These are phyloP conservation scores for Etia nguti DNA, from an alignment of 2,113 vertebrate genomes.

Conservation along the genomic window DNA sequence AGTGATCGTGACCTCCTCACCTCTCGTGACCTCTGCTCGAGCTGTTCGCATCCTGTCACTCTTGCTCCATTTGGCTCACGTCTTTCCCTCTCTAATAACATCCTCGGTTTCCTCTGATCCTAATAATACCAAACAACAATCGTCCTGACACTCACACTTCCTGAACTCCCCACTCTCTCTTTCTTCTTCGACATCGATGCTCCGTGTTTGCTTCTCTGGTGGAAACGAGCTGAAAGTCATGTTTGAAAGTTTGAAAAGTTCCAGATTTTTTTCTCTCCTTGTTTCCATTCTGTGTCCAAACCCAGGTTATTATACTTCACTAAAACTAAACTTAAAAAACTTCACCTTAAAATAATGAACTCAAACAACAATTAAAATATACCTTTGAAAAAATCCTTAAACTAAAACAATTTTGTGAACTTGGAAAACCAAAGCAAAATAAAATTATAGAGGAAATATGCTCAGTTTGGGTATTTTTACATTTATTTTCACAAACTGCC, in stretches of 20 bases:
- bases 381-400: too few species aligned
- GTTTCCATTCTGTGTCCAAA: neutral
- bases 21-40: neutral
- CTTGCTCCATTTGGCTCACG: neutral
- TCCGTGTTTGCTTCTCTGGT: neutral
- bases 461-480: neutral
- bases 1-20: neutral
- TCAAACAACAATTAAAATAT: too few species aligned
- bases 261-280: neutral
- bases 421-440: neutral
- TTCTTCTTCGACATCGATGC: neutral
- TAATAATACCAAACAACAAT: slow-evolving; percentile 6
- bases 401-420: neutral
- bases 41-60: slow-evolving; percentile 3
- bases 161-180: neutral
- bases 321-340: too few species aligned
- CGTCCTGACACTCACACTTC: neutral
- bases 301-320: neutral
- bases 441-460: neutral
- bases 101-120: slow-evolving; percentile 1
- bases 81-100: neutral
- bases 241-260: neutral
- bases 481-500: neutral
- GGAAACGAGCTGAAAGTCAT: neutral
- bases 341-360: too few species aligned